Conservation (phyloP, 2,797 vertebrate species). For the Smutsia temminckii region DNA sequence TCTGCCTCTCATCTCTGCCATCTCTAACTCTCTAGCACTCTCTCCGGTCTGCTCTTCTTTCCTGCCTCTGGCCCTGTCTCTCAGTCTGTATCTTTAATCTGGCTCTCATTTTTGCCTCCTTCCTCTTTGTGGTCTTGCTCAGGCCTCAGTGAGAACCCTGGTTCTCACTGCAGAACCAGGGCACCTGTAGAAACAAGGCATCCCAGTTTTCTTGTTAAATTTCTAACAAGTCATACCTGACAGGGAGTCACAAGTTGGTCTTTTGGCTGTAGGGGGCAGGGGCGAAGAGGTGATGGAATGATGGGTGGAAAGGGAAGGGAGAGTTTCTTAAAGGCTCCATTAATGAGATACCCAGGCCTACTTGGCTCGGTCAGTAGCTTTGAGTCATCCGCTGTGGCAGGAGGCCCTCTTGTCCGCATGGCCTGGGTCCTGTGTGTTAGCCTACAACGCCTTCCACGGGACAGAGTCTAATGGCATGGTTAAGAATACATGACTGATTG, state of each 20-base stretch:
- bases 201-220: not conserved
- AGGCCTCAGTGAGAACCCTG: not conserved
- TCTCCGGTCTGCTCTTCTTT: not conserved
- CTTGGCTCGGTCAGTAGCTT: not conserved
- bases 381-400: not conserved
- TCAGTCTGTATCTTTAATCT: slow-evolving; percentile 24
- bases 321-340: not conserved
- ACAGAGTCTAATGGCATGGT: not conserved
- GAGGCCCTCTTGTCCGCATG: not conserved
- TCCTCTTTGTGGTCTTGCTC: not conserved
- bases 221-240: not conserved
- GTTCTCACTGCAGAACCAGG: not conserved
- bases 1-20: not conserved
- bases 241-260: not conserved
- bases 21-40: not conserved
- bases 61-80: not conserved
- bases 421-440: not conserved
- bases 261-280: too few species aligned
- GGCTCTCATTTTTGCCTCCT: slow-evolving; percentile 3
- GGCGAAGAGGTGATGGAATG: not conserved
- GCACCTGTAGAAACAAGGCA: not conserved
- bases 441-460: not conserved
- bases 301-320: not conserved
- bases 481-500: not conserved
- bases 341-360: not conserved